Conservation (phyloP, 2,888 invertebrate species). For the Ditylenchus weischeri region DNA sequence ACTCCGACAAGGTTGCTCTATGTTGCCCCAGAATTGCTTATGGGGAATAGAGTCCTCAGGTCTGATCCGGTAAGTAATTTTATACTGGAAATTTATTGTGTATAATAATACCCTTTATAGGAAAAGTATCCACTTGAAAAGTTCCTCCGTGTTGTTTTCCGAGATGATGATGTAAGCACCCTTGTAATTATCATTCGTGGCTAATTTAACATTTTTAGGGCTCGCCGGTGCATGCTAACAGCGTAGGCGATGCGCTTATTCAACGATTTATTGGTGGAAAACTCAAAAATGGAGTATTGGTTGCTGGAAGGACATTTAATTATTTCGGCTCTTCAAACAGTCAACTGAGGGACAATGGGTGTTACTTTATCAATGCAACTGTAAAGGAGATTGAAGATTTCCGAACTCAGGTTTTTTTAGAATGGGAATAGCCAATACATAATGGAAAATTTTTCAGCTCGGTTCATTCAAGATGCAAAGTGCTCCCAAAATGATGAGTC, state of each 20-base stretch:
- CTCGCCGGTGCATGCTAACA: slow-evolving; percentile 36
- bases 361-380: slow-evolving; percentile 48
- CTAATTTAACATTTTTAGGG: not conserved
- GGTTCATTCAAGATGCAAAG: slow-evolving; percentile 49
- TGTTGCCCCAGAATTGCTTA: slow-evolving; percentile 55
- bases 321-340: slow-evolving; percentile 57
- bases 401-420: slow-evolving; percentile 15
- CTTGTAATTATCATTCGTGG: not conserved
- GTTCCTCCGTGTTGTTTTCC: slow-evolving; percentile 48
- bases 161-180: slow-evolving; percentile 39
- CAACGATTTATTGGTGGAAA: slow-evolving; percentile 38
- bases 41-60: slow-evolving; percentile 57
- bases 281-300: slow-evolving; percentile 39
- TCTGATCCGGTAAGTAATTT: slow-evolving; percentile 26
- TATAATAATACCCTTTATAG: too few relatives aligned
- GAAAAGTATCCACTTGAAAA: slow-evolving; percentile 34
- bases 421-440: not conserved
- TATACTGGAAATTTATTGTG: too few relatives aligned
- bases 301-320: slow-evolving; percentile 47
- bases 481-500: slow-evolving; percentile 59
- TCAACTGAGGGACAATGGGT: slow-evolving; percentile 56
- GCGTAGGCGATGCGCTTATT: slow-evolving; percentile 36
- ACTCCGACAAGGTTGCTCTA: slow-evolving; percentile 55
- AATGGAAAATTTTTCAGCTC: slow-evolving; percentile 7
- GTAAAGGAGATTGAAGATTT: slow-evolving; percentile 33